Percentiles rank a stretch among this genome's conserved stretches.
These are phyloP conservation scores for Cinclus mexicanus DNA, from an alignment of 2,113 vertebrate genomes.

Conservation along the genomic window DNA sequence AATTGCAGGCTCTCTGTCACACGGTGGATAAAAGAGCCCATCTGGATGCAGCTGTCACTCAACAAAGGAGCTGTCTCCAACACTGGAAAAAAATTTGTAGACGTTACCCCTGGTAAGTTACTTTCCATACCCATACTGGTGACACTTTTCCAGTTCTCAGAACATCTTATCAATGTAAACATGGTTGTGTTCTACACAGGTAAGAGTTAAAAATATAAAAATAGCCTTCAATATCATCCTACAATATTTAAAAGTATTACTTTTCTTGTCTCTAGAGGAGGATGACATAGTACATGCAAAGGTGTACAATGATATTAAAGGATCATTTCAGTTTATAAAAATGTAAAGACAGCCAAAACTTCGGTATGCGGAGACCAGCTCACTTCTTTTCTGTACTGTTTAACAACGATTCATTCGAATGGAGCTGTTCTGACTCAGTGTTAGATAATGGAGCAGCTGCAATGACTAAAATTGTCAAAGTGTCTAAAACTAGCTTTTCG, in stretches of 20 bases:
- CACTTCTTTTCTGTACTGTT: neutral
- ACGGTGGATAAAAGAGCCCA: neutral
- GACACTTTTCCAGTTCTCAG: neutral
- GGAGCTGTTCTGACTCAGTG: neutral
- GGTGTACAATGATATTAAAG: neutral
- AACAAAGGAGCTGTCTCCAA: neutral
- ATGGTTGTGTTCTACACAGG: neutral
- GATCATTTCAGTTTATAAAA: neutral
- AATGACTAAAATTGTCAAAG: neutral
- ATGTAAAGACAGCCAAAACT: neutral
- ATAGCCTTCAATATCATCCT: neutral
- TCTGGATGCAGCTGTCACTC: neutral
- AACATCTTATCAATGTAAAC: neutral
- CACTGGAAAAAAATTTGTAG: neutral
- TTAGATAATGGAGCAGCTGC: neutral
- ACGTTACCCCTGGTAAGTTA: neutral
- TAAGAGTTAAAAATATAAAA: neutral
- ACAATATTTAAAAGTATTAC: neutral
- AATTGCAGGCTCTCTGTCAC: neutral
- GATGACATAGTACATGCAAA: neutral
- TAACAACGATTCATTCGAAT: neutral
- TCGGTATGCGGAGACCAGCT: neutral
- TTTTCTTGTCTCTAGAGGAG: neutral
- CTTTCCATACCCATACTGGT: neutral
- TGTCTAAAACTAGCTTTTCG: neutral